These are phyloP conservation scores for Macaria liturata DNA, from an alignment of 2,888 invertebrate genomes.

Conservation along the genomic window DNA sequence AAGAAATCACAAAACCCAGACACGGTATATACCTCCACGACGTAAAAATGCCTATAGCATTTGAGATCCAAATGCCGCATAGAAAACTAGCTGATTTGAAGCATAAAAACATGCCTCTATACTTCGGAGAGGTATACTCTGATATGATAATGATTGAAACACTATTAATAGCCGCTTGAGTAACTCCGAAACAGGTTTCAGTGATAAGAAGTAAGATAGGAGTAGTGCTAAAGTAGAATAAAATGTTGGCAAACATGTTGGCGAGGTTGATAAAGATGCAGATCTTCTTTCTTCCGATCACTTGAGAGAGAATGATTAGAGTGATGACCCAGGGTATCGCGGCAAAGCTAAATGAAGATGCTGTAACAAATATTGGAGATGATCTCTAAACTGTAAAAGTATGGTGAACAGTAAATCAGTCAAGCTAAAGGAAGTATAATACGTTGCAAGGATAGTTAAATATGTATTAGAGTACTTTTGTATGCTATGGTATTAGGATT, in stretches of 20 bases:
- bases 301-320: neutral
- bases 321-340: neutral
- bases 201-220: neutral
- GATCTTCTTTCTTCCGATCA: constrained; percentile 1
- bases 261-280: neutral
- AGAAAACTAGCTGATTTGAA: neutral
- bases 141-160: neutral
- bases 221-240: neutral
- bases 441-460: too few relatives aligned
- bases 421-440: too few relatives aligned
- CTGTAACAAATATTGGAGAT: neutral
- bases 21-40: neutral
- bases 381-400: too few relatives aligned
- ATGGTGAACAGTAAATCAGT: too few relatives aligned
- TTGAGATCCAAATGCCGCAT: constrained; percentile 2
- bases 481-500: too few relatives aligned
- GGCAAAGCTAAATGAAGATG: neutral
- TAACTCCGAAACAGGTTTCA: neutral
- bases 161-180: neutral
- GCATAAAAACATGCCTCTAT: constrained; percentile 1
- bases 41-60: neutral
- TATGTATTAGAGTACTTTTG: too few relatives aligned
- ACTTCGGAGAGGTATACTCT: constrained; percentile 3
- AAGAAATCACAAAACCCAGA: neutral
- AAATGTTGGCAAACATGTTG: neutral